Percentiles rank a stretch among this genome's conserved stretches.
Evolutionary conservation across 1,140 invertebrate species (phyloP).

Genomic region (Micrasema minimum): DNA sequence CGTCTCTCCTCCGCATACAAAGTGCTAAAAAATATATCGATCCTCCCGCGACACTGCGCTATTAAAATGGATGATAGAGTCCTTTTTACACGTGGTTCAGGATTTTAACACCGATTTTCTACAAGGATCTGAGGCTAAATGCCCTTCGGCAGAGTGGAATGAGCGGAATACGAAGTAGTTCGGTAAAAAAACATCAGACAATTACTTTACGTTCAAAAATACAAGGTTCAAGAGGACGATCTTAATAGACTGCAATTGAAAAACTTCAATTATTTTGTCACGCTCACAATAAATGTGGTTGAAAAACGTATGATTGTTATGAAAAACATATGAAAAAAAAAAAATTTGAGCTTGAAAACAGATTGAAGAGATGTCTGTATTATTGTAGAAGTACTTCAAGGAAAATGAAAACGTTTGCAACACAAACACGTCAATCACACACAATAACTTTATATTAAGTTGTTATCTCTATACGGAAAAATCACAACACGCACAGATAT

Average conservation of each 20-base stretch:
- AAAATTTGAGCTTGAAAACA: too few relatives aligned
- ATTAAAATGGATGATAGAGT: background rate
- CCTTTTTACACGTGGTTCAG: background rate
- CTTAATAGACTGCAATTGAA: slow-evolving; percentile 17
- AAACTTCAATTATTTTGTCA: too few relatives aligned
- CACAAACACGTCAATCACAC: too few relatives aligned
- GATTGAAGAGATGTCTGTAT: too few relatives aligned
- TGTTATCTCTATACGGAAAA: too few relatives aligned
- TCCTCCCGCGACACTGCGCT: background rate
- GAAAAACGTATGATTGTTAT: too few relatives aligned
- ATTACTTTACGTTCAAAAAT: slow-evolving; percentile 23
- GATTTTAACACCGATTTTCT: slow-evolving; percentile 4
- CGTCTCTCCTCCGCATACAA: background rate
- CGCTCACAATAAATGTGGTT: too few relatives aligned
- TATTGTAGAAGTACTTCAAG: too few relatives aligned
- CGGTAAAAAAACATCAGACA: slow-evolving; percentile 14
- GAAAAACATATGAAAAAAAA: too few relatives aligned
- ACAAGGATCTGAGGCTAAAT: background rate
- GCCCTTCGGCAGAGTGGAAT: slow-evolving; percentile 4
- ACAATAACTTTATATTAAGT: too few relatives aligned
- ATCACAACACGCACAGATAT: too few relatives aligned
- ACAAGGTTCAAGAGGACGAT: slow-evolving; percentile 7
- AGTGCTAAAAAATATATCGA: slow-evolving; percentile 9
- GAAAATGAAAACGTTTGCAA: too few relatives aligned
- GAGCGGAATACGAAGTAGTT: slow-evolving; percentile 28